Evolutionary conservation across 2,888 invertebrate genomes (phyloP), one percentile per base, ranked within the genome.

Genomic region (Sthenelais limicola): DNA sequence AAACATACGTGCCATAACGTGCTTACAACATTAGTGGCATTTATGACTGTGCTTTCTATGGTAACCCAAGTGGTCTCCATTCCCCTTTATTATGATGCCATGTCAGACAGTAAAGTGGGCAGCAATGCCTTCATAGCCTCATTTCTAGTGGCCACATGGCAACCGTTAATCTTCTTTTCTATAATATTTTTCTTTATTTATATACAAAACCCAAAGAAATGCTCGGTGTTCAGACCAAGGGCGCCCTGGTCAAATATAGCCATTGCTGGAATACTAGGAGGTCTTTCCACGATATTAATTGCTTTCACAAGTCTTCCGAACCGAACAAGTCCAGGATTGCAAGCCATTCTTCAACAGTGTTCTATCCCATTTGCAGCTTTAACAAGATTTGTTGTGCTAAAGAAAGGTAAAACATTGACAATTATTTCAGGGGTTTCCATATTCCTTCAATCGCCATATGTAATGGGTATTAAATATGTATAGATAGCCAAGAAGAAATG

Each of bases 91-190:
- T 62, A n/a, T 9, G 58, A 48, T n/a, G 48, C 62, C 30, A 71
- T 71, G 71, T 47, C 58, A 15, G 49, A 58, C 21, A 0, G 9
- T 12, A 35, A 15, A 5, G 58, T 21, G 15, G 71, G 71, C 4
- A 71, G 71, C 28, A 62, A 71, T 28, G 71, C 71, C 15, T 71
- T 62, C 33, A 48, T 71, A 15, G 71, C 71, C 7, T 71, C 62
- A 1, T 48, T 71, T 32, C 30, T 51, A 18, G 58, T 62, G 1
- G 30, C 47, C 3, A 35, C 62, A 0, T 71, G 71, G 71, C 38
- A 38, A 21, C 71, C 71, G 0, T 12, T 58, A 35, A 58, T 71
- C 24, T 71, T 71, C 49, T 58, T 71, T 26, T 9, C n/a, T 28
- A 3, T 62, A 4, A 54, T 51, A 5, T 43, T 71, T 28, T 56